Base-by-base conservation (phyloP, 2,888 invertebrate species). In the Hoplodrina ambigua region DNA sequence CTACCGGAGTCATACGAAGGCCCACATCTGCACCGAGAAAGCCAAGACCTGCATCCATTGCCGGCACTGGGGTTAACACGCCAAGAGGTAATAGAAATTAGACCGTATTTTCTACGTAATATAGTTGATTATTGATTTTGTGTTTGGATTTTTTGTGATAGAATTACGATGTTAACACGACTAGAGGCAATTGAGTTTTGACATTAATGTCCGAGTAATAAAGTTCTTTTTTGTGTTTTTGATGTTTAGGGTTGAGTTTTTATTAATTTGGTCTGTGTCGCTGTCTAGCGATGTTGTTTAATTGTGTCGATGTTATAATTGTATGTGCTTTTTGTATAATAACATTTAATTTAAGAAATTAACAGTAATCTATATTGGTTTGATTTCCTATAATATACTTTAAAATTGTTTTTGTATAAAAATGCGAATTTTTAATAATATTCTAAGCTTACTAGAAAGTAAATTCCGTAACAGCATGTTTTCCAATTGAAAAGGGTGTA, bases 61-160 rank as follows among this genome's bases (percentile, higher is more conserved):
- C 97, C 84, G 98, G 98, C 89, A 98, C 98, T 68, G 98, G 98
- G 81, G 97, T 98, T 88, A 97, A 97, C 82, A 96, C 96, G 77
- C 96, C 96, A 11, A 89, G 93, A 92, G 95, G 95, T 95, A 85
- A 87, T 58, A 50, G 8, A 57, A 72, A 64, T 46, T 37, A 15
- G 19, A 67, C 19, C 30, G 19, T 61, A 53, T 41, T 44, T 15
- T 2, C 37, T 13, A 30, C 50, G 17, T 25, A 0, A 17, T 44
- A 41, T 20, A 68, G 20, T 60, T 37, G 15, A 33, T 20, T 37
- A 10, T 50, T 49, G 20, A 60, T 49, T 37, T 52, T 53, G 25
- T 46, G 57, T 46, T 62, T 55, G 30, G 8, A 4, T 41, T 62
- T 71, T 50, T 54, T 11, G 19, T 72, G 11, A 20, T 19, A 25